phyloP scores from a whole-genome alignment of 37 sponge, comb jelly and placozoan species.

The Geodia barretti region DNA sequence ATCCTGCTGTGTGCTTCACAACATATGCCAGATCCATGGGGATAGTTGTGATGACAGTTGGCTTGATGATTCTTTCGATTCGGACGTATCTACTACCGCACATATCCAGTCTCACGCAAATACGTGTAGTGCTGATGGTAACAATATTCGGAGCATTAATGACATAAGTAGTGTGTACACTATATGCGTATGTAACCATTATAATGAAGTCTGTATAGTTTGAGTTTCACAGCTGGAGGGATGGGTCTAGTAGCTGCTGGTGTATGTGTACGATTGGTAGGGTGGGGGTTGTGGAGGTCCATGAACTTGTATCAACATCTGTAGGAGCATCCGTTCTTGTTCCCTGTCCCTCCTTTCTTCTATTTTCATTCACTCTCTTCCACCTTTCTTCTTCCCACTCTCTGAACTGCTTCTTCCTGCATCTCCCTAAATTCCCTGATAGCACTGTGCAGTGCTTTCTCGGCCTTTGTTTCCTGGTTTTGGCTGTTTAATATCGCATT shows the following conservation, averaged over 20 bases:
- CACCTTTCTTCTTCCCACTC: conserved; percentile 9
- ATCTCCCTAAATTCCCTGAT: background rate
- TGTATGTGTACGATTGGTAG: too few relatives aligned
- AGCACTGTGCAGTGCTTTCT: conserved; percentile 11
- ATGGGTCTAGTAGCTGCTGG: too few relatives aligned
- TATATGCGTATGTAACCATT: too few relatives aligned
- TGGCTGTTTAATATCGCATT: too few relatives aligned
- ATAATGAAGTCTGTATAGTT: too few relatives aligned
- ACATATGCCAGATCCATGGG: conserved; percentile 23
- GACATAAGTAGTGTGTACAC: too few relatives aligned
- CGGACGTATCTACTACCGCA: background rate
- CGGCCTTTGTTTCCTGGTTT: conserved; percentile 12
- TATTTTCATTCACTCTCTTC: conserved; percentile 16
- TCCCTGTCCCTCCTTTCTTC: conserved; percentile 20
- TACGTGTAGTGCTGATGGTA: background rate
- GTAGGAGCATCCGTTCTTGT: background rate
- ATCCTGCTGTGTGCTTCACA: conserved; percentile 39
- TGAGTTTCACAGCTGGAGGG: too few relatives aligned
- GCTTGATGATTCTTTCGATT: background rate
- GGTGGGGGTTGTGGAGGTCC: too few relatives aligned
- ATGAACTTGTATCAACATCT: too few relatives aligned
- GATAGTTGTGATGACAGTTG: conserved; percentile 17
- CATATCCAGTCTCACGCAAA: background rate
- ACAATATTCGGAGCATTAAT: too few relatives aligned
- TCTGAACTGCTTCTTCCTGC: background rate